Conservation (phyloP, 2,797 vertebrate species). For the Semaprochilodus insignis region DNA sequence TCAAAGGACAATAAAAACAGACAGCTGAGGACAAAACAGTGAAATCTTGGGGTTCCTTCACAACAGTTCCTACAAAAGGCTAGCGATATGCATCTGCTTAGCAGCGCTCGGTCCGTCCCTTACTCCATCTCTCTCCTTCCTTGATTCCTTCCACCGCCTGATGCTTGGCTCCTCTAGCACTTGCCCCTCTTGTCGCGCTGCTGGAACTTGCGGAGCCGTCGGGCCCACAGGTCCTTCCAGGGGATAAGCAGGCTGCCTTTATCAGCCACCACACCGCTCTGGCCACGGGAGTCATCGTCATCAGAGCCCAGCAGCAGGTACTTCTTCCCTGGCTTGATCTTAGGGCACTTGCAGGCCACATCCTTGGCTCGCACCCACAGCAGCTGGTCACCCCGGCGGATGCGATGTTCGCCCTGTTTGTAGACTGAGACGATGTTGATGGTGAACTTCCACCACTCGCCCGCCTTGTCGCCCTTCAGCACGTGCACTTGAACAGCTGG, state of each 20-base stretch:
- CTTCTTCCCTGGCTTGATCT: conserved; percentile 88
- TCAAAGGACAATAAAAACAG: conserved; percentile 52
- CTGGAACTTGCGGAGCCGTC: conserved; percentile 96
- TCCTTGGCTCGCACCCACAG: conserved; percentile 89
- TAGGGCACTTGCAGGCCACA: conserved; percentile 88
- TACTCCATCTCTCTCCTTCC: conserved; percentile 38
- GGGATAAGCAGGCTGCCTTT: conserved; percentile 97
- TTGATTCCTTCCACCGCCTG: conserved; percentile 51
- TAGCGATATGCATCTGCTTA: conserved; percentile 79
- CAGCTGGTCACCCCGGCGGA: conserved; percentile 87
- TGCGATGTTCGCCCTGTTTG: conserved; percentile 88
- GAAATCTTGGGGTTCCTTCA: conserved; percentile 78
- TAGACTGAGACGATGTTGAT: conserved; percentile 90
- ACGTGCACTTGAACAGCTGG: conserved; percentile 87
- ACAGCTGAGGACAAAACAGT: conserved; percentile 57
- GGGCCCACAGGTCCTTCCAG: conserved; percentile 97
- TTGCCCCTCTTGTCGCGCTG: conserved; percentile 98
- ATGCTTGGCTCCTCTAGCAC: conserved; percentile 86
- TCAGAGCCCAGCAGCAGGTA: conserved; percentile 85
- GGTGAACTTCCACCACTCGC: conserved; percentile 92
- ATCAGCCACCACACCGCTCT: conserved; percentile 90
- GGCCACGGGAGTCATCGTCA: conserved; percentile 84
- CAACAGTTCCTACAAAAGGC: conserved; percentile 73
- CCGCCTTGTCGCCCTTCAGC: conserved; percentile 85
- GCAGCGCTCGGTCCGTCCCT: conserved; percentile 75